phyloP scores from a whole-genome alignment of 1,140 invertebrate genomes.

The Drosophila ananassae region DNA sequence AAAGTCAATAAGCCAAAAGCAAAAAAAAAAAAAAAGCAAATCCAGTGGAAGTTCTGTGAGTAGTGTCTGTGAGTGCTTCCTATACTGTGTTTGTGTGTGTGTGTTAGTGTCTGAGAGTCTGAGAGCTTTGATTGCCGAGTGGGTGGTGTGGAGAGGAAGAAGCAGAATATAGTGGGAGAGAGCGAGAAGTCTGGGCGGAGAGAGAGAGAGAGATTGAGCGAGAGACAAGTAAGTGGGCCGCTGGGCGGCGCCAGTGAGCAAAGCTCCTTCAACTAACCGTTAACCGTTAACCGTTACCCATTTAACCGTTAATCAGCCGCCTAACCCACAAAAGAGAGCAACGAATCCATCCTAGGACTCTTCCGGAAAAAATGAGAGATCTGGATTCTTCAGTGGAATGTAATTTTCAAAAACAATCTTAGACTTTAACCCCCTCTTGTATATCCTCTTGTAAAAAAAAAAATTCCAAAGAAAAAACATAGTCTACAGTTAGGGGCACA shows the following conservation, averaged over 20 bases:
- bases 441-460: too few species aligned
- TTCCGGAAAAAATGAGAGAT: too few species aligned
- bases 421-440: too few species aligned
- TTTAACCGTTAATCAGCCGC: not conserved
- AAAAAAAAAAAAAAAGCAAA: constrained; percentile 7
- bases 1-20: not conserved
- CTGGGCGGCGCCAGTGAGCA: constrained; percentile 54
- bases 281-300: constrained; percentile 17
- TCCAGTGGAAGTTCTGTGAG: constrained; percentile 19
- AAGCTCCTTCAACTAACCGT: constrained; percentile 35
- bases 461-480: too few species aligned
- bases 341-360: not conserved
- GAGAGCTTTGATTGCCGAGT: constrained; percentile 14
- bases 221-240: constrained; percentile 43
- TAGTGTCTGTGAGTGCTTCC: constrained; percentile 48
- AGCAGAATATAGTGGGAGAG: not conserved
- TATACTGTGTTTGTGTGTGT: constrained; percentile 11
- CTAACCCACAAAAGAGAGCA: not conserved
- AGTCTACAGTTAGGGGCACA: too few species aligned
- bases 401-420: too few species aligned
- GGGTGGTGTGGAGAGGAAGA: not conserved
- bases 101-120: constrained; percentile 27
- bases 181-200: constrained; percentile 2
- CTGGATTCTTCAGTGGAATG: too few species aligned
- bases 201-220: not conserved